Base-by-base conservation (phyloP, 1,140 invertebrate genomes). In the Solenopsis invicta region DNA sequence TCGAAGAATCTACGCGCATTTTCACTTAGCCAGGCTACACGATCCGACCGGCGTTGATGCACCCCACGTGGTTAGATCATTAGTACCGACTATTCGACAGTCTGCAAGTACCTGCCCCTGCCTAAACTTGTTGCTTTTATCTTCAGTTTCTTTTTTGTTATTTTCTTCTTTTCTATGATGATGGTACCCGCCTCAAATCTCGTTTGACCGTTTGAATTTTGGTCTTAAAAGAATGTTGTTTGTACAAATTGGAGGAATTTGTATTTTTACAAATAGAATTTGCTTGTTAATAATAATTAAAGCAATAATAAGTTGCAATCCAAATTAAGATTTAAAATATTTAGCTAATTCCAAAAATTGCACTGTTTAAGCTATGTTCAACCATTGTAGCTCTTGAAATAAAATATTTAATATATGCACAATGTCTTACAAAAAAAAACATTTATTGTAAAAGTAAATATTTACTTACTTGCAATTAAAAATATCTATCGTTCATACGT, bases 11-110 rank as follows among this genome's bases (percentile, higher is more conserved):
- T 94, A 95, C 93, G 93, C 92, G 92, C 89, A 95, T 95, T 94
- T 95, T 95, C 94, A 95, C 94, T 95, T 95, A 95, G 94, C 93
- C 61, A 91, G 10, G 91, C 94, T 94, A 95, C 94, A 95, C 93
- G 94, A 94, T 92, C 29, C 41, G 45, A 93, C 92, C 91, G 92
- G 90, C 92, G 56, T 87, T 71, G 74, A 85, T 80, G 85, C 74
- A 80, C 74, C 76, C 78, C 78, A 81, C 75, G 91, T 89, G 90
- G 90, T 88, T 91, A 88, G 93, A 94, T 94, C 94, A 94, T 94
- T 94, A 94, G 94, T 94, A 95, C 91, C 89, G 87, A 94, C 92
- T 90, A 89, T 90, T 91, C 76, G 87, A 92, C 76, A 90, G 93
- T 74, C 86, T 66, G 66, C 90, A 91, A 93, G 89, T 91, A 56